phyloP scores from a whole-genome alignment of 2,113 vertebrate genomes.

The Gallinago undulata region DNA sequence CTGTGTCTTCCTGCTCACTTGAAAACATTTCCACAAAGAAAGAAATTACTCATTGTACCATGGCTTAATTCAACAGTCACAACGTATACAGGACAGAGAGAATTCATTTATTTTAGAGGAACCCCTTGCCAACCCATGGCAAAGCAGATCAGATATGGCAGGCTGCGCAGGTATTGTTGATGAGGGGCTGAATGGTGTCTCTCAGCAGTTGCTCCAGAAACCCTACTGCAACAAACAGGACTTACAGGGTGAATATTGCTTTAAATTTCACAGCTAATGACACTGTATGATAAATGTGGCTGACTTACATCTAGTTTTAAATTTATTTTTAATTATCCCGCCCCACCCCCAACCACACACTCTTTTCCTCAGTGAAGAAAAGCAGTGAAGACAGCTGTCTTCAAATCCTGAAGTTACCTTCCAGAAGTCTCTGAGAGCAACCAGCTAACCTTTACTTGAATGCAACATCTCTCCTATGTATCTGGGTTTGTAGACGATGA shows the following conservation, averaged over 20 bases:
- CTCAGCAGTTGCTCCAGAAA: not conserved
- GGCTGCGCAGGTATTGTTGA: not conserved
- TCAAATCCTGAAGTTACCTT: not conserved
- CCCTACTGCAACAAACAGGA: not conserved
- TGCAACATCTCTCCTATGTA: not conserved
- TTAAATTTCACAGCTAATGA: not conserved
- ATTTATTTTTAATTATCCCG: not conserved
- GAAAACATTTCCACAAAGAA: not conserved
- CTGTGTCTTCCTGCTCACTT: not conserved
- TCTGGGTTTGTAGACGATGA: accelerated
- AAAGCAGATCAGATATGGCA: not conserved
- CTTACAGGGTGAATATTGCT: not conserved
- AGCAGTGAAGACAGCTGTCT: not conserved
- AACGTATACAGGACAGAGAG: not conserved
- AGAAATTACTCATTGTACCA: not conserved
- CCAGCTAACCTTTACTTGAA: not conserved
- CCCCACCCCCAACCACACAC: not conserved
- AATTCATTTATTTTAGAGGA: not conserved
- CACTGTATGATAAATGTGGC: not conserved
- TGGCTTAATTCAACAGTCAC: not conserved
- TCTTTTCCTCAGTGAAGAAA: not conserved
- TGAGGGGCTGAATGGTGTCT: not conserved
- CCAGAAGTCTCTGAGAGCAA: not conserved
- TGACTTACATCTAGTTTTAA: not conserved
- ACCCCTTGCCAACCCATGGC: not conserved